Evolutionary conservation across 2,888 invertebrate genomes (phyloP), one percentile per base, ranked within the genome.

Genomic region (Tiliacea aurago): DNA sequence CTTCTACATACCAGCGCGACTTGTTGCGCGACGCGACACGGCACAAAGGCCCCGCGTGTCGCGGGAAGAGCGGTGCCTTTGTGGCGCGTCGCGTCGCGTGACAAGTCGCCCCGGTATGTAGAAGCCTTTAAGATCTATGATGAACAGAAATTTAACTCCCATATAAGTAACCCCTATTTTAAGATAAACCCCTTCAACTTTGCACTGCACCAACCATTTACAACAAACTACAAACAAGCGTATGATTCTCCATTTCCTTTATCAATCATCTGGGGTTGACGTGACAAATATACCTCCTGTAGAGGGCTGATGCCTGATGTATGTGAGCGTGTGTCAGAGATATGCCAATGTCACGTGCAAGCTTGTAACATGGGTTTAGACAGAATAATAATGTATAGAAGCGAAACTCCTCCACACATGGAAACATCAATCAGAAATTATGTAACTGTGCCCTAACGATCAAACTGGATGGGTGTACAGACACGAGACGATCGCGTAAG

Each of bases 261-360:
- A 91, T 91, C 90, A 91, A 91, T 90, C 88, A 90, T 90, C 87
- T 90, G 88, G 23, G 55, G 73, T 70, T 90, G 89, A 88, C 90
- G 84, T 90, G 89, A 88, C 87, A 83, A 84, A 86, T 86, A 77
- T 71, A 81, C 80, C 79, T 76, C 64, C 65, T 76, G 69, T 82
- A 79, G 73, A 78, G 84, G 86, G 77, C 87, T 80, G 84, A 82
- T 87, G 76, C 45, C 69, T 84, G 84, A 85, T 83, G 85, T 84
- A 82, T 83, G 79, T 73, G 68, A 80, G 74, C 71, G 66, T 73
- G 70, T 84, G 84, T 81, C 86, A 77, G 68, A 83, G 84, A 87
- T 87, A 84, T 82, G 88, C 87, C 89, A 82, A 88, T 88, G 88
- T 86, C 90, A 88, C 83, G 83, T 82, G 82, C 85, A 76, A 73